Evolutionary conservation across 2,888 invertebrate genomes (phyloP).

Genomic region (Dexiosoma caninum): DNA sequence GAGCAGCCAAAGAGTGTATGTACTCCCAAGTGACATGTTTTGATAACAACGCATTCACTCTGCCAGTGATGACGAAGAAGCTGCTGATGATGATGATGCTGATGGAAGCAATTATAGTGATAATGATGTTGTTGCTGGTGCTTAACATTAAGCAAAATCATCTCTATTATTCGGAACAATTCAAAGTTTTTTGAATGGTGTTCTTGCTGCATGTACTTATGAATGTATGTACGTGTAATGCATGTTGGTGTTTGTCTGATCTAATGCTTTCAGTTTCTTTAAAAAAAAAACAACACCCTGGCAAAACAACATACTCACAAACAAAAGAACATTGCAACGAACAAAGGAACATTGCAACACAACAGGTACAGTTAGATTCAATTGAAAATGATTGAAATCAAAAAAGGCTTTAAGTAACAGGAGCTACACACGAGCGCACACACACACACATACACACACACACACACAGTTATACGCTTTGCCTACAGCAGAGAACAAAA

Average conservation of each 20-base stretch:
- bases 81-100: neutral
- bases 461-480: neutral
- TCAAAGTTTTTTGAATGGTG: constrained; percentile 33
- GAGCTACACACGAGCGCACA: neutral
- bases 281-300: too few species aligned
- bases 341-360: constrained; percentile 13
- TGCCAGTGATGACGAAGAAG: neutral
- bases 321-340: constrained; percentile 26
- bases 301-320: too few species aligned
- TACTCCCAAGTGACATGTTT: constrained; percentile 61
- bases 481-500: too few species aligned
- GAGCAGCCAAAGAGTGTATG: constrained; percentile 40
- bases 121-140: constrained; percentile 7
- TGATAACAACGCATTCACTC: constrained; percentile 39
- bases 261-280: constrained; percentile 15
- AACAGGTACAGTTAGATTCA: constrained; percentile 58
- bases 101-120: constrained; percentile 13
- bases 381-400: constrained; percentile 62
- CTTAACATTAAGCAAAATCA: neutral
- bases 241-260: neutral
- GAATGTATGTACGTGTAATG: neutral
- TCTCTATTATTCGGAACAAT: constrained; percentile 17
- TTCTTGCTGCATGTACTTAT: constrained; percentile 20
- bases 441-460: neutral
- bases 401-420: constrained; percentile 29